These are phyloP conservation scores for Zaprionus ornatus DNA, from an alignment of 1,140 invertebrate genomes.

Conservation along the genomic window DNA sequence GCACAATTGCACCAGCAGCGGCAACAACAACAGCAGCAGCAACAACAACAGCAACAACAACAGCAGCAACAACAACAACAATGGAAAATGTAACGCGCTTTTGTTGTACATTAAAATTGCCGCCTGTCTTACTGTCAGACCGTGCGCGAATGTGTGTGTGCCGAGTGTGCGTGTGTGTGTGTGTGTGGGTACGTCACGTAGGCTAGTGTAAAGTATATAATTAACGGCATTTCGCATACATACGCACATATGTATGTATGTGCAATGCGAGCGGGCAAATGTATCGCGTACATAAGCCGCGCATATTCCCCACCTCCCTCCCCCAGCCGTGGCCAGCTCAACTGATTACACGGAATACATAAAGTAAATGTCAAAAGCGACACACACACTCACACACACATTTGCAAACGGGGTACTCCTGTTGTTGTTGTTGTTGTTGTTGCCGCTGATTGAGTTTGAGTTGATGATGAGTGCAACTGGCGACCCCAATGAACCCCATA, in stretches of 20 bases:
- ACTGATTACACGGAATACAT: constrained; percentile 77
- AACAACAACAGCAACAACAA: constrained; percentile 41
- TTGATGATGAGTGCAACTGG: constrained; percentile 72
- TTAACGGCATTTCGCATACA: constrained; percentile 67
- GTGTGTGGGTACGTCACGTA: constrained; percentile 37
- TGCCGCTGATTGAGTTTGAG: constrained; percentile 76
- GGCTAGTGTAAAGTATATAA: constrained; percentile 75
- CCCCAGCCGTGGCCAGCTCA: constrained; percentile 3
- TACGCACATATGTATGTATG: constrained; percentile 20
- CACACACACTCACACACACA: constrained; percentile 51
- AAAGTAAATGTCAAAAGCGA: constrained; percentile 81
- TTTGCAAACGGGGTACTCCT: constrained; percentile 4
- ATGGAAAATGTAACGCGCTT: constrained; percentile 63
- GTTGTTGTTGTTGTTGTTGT: constrained; percentile 39
- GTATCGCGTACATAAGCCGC: constrained; percentile 63
- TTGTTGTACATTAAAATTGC: constrained; percentile 80
- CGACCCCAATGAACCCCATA: constrained; percentile 47
- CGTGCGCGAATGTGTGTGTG: background rate
- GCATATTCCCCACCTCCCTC: constrained; percentile 3
- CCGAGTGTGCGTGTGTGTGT: constrained; percentile 19
- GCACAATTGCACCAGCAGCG: constrained; percentile 48
- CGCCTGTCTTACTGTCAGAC: constrained; percentile 54
- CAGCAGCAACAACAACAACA: constrained; percentile 49
- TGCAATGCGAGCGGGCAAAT: constrained; percentile 29
- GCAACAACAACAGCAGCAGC: constrained; percentile 43